These are phyloP conservation scores for Tupaia tana DNA, from an alignment of 2,113 vertebrate genomes.

Conservation along the genomic window DNA sequence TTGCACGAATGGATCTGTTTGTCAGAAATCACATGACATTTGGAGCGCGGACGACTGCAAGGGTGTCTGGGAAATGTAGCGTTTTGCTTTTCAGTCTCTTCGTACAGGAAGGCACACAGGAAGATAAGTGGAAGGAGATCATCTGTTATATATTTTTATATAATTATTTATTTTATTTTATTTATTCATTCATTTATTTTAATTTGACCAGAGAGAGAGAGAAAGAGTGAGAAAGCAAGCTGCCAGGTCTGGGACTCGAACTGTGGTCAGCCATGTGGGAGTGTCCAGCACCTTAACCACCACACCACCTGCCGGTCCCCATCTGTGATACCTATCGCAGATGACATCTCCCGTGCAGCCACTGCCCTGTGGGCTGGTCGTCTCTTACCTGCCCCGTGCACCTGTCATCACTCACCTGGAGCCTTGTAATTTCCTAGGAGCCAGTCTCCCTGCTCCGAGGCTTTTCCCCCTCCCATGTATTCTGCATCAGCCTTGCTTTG, in stretches of 20 bases:
- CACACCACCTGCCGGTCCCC: no score
- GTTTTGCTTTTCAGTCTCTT: background rate
- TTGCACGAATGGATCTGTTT: background rate
- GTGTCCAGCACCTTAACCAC: no score
- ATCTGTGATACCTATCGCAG: no score
- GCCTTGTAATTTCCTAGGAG: background rate
- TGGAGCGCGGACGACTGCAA: no score
- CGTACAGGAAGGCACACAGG: background rate
- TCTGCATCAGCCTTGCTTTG: background rate
- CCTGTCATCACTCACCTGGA: background rate
- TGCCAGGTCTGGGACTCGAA: no score
- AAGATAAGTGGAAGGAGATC: background rate
- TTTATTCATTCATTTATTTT: no score
- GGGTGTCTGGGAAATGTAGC: slow-evolving; percentile 21
- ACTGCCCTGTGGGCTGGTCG: background rate
- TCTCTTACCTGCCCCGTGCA: no score
- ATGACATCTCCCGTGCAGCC: background rate
- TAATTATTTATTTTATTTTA: no score
- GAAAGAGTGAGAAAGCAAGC: no score
- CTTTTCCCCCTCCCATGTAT: background rate
- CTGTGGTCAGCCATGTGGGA: no score
- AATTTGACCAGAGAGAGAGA: no score
- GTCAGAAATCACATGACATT: background rate
- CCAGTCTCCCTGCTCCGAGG: background rate
- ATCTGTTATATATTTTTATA: fast-evolving